Conservation (phyloP, 2,113 vertebrate genomes). For the Melozone crissalis region DNA sequence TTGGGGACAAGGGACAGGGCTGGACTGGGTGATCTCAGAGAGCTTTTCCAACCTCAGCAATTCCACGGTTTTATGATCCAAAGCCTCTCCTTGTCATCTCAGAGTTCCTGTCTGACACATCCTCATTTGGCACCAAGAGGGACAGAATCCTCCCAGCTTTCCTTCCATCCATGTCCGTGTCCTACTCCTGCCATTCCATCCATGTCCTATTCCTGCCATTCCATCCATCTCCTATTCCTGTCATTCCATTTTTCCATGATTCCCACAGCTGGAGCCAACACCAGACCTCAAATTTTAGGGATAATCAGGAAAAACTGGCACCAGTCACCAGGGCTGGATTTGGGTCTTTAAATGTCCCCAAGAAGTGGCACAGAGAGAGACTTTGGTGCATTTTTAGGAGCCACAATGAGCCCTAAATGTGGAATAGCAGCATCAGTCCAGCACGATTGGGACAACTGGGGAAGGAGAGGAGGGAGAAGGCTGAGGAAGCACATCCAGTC, state of each 20-base stretch:
- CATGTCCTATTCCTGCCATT: too few species aligned
- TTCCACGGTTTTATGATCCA: not conserved
- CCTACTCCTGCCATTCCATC: accelerated
- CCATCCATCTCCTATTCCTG: too few species aligned
- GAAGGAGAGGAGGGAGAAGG: not conserved
- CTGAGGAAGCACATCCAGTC: not conserved
- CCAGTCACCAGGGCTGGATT: not conserved
- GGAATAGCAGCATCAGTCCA: not conserved
- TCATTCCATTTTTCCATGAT: not conserved
- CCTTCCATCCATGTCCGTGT: accelerated
- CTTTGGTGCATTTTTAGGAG: not conserved
- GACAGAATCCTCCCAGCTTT: not conserved
- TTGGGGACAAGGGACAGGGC: not conserved
- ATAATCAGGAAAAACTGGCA: not conserved
- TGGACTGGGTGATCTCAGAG: not conserved
- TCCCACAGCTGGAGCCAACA: not conserved
- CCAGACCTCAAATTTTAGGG: not conserved
- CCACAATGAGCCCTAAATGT: not conserved
- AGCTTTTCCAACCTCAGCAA: not conserved
- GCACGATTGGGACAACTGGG: not conserved
- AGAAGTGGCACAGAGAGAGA: accelerated
- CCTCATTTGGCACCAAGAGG: not conserved
- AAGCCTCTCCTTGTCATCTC: not conserved
- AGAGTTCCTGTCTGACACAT: accelerated
- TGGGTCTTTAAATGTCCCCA: not conserved